These are phyloP conservation scores for Tychaedon coryphoeus DNA, from an alignment of 2,113 vertebrate genomes.

Conservation along the genomic window DNA sequence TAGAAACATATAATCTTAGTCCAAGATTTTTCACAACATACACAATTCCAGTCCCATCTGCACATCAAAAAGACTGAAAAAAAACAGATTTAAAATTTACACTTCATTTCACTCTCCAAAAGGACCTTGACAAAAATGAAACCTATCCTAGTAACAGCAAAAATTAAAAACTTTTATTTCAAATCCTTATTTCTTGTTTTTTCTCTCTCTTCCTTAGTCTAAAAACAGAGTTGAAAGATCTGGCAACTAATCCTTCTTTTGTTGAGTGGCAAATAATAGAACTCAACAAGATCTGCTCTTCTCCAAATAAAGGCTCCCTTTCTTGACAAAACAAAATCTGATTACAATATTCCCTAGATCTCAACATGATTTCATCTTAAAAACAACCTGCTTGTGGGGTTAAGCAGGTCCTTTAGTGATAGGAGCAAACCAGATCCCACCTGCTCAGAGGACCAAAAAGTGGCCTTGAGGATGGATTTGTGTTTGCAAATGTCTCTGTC, in stretches of 20 bases:
- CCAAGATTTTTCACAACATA: not conserved
- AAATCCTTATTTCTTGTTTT: not conserved
- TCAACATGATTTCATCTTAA: not conserved
- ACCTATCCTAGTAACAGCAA: not conserved
- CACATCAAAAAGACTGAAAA: not conserved
- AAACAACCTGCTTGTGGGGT: not conserved
- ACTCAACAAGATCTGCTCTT: not conserved
- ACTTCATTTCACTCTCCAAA: not conserved
- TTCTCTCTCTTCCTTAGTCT: not conserved
- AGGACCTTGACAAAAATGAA: not conserved
- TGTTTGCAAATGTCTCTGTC: not conserved
- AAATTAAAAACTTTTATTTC: not conserved
- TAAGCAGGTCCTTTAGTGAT: not conserved
- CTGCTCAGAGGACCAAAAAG: not conserved
- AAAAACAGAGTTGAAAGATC: not conserved
- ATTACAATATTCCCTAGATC: not conserved
- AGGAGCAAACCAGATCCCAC: not conserved
- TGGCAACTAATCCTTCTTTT: not conserved
- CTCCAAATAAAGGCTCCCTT: not conserved
- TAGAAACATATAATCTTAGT: not conserved
- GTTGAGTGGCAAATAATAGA: not conserved
- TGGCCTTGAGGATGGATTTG: not conserved
- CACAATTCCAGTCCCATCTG: not conserved
- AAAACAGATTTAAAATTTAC: not conserved
- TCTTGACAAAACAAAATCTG: not conserved